Base-by-base conservation (phyloP, 1,140 invertebrate genomes). In the Diprion similis region DNA sequence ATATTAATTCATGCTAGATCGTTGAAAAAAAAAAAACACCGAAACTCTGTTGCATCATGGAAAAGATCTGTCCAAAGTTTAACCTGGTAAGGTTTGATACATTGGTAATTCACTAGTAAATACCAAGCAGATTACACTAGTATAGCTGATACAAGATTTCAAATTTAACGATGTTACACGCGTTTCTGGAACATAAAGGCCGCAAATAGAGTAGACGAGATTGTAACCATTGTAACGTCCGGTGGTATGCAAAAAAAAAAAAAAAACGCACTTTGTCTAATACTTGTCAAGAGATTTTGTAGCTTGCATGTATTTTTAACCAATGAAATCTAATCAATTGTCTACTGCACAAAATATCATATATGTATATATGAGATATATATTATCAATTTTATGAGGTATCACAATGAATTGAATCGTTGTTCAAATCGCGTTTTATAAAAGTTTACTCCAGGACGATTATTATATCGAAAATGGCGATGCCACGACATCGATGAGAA, bases 281-380 rank as follows among this genome's bases (percentile, higher is more conserved):
- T 37, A 37, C 24, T 6, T 37, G 24, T 37, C 24, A 37, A 37
- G 24, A 37, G 24, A 37, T 37, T 37, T 6, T 37, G 24, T 37
- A 37, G 24, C 24, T 37, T 37, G 24, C 24, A 37, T 37, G 24
- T 37, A 37, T 37, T 37, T 37, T 37, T 59, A 17, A 59, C 78
- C 78, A 82, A 84, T 80, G 78, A 84, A 83, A 74, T 86, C 86
- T 87, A 79, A 59, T 59, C 51, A 59, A 86, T 84, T 81, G 85
- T 87, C 86, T 87, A 87, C 82, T 87, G 87, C 86, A 87, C 86
- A 87, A 88, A 83, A 79, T 74, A 85, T 88, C 79, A 87, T 85
- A 87, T 85, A 86, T 87, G 86, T 83, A n/a, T n/a, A n/a, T n/a
- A n/a, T n/a, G n/a, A n/a, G n/a, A n/a, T n/a, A n/a, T 83, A 87